Percentiles rank a stretch among this genome's conserved stretches.
Conservation (phyloP, 2,888 invertebrate genomes). For the Amphipoea oculea region DNA sequence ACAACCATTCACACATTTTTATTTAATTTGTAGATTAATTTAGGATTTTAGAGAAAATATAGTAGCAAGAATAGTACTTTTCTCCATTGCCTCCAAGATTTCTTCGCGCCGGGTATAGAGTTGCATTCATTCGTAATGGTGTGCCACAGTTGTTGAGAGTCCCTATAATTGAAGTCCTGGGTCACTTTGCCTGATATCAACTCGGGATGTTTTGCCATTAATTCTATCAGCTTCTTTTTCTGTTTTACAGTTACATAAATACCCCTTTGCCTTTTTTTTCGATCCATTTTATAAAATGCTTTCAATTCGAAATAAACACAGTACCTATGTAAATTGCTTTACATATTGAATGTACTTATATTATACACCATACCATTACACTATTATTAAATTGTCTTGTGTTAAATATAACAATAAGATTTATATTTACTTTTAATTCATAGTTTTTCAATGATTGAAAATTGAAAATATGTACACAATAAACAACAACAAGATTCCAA, state of each 20-base stretch:
- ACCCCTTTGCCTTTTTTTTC: conserved; percentile 76
- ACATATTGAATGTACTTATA: background rate
- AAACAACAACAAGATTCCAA: background rate
- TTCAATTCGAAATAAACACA: conserved; percentile 5
- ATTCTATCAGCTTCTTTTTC: conserved; percentile 83
- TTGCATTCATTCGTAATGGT: conserved; percentile 84
- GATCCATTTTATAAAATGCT: conserved; percentile 73
- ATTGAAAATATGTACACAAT: background rate
- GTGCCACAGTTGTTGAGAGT: conserved; percentile 83
- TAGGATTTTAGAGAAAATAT: background rate
- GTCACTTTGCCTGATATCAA: conserved; percentile 81
- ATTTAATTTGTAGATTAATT: background rate
- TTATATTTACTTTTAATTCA: background rate
- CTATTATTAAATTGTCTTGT: background rate
- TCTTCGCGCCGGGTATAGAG: conserved; percentile 82
- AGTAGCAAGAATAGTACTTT: conserved; percentile 74
- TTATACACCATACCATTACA: background rate
- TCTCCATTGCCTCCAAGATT: conserved; percentile 87
- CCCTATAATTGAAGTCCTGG: conserved; percentile 79
- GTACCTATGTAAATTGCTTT: background rate
- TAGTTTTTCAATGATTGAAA: background rate
- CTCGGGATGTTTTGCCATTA: conserved; percentile 82
- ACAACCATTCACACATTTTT: background rate
- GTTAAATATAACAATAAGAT: background rate
- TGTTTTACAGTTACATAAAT: conserved; percentile 80